A percentile compares a stretch with the other conserved stretches of the same genome.
These are phyloP conservation scores for Dinocampus coccinellae DNA, from an alignment of 2,888 invertebrate genomes.

Conservation along the genomic window DNA sequence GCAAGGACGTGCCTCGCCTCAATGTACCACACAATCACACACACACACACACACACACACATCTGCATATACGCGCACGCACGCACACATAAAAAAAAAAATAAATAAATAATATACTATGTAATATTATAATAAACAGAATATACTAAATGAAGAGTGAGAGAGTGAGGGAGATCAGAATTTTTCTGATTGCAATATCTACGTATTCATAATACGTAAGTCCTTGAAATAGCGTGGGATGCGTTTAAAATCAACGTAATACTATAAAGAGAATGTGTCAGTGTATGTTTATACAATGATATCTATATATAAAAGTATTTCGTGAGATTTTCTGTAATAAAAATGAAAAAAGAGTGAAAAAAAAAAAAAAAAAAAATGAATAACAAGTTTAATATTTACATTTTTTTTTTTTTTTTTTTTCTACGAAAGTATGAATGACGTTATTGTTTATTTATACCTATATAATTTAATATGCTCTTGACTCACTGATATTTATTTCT, in stretches of 20 bases:
- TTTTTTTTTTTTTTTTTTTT: not conserved
- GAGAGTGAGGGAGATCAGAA: too few species aligned
- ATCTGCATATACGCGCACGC: slow-evolving; percentile 5
- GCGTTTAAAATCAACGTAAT: not conserved
- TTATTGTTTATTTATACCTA: not conserved
- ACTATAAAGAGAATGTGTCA: not conserved
- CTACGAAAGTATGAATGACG: not conserved
- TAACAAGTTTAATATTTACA: too few species aligned
- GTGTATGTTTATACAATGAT: not conserved
- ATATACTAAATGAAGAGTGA: not conserved
- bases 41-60: not conserved
- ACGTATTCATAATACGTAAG: not conserved
- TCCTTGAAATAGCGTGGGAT: slow-evolving; percentile 6
- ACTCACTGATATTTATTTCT: not conserved
- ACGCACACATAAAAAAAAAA: not conserved
- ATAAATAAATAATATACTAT: not conserved
- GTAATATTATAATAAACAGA: not conserved
- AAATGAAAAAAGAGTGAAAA: not conserved
- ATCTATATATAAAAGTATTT: not conserved
- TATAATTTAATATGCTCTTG: not conserved
- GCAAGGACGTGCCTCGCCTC: slow-evolving; percentile 53
- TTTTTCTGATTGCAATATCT: too few species aligned
- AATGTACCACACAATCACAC: not conserved
- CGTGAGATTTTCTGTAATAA: not conserved
- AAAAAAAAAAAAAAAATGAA: not conserved